These are phyloP conservation scores for Anthonomus grandis DNA, from an alignment of 1,140 invertebrate species.

Conservation along the genomic window DNA sequence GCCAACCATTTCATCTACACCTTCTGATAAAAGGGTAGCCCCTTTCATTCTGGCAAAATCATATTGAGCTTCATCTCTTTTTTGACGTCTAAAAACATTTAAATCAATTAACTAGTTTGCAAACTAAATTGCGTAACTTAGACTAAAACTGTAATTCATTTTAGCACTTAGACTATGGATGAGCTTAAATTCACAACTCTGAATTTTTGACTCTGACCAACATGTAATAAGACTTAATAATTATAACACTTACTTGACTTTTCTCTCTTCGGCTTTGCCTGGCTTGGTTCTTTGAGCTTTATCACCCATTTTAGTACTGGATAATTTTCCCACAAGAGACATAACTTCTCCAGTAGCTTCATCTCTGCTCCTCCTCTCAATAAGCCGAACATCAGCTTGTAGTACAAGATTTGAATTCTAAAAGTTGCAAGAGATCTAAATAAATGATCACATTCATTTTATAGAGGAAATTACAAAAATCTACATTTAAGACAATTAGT, in stretches of 20 bases:
- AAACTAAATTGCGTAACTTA: no score
- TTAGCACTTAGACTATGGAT: no score
- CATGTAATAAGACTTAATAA: background rate
- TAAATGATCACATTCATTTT: constrained; percentile 1
- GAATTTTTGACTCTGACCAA: background rate
- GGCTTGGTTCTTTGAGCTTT: constrained; percentile 84
- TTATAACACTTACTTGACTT: constrained; percentile 74
- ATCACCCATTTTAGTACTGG: constrained; percentile 96
- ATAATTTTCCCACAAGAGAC: constrained; percentile 87
- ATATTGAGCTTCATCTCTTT: constrained; percentile 87
- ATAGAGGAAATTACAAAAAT: no score
- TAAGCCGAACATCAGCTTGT: constrained; percentile 97
- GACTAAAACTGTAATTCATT: no score
- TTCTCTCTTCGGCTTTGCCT: constrained; percentile 84
- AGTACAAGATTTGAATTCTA: constrained; percentile 99
- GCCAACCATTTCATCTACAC: constrained; percentile 88
- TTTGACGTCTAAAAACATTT: constrained; percentile 62
- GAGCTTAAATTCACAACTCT: background rate
- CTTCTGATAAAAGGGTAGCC: constrained; percentile 80
- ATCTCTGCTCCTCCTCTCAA: constrained; percentile 94
- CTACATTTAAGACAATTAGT: no score
- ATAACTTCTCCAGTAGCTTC: constrained; percentile 99
- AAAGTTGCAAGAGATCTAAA: constrained; percentile 40
- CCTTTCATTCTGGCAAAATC: constrained; percentile 90
- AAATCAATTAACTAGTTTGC: background rate